Conservation (phyloP, 1,140 invertebrate species). For the Sycophila sp. region DNA sequence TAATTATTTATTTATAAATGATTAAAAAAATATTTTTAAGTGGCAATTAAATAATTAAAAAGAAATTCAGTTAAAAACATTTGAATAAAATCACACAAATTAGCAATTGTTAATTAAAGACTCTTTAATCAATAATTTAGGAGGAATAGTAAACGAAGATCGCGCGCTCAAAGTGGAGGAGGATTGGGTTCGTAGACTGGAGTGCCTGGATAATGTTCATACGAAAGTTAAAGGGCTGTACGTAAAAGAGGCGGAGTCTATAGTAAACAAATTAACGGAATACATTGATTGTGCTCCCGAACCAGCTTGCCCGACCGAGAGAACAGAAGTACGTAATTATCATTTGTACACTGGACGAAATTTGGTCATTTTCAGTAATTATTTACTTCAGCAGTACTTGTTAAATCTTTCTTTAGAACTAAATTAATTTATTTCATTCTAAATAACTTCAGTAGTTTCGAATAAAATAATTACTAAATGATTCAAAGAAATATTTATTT, state of each 20-base stretch:
- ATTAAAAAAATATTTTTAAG: neutral
- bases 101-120: neutral
- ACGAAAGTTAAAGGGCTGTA: neutral
- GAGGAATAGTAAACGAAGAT: conserved; percentile 14
- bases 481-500: no score
- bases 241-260: neutral
- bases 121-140: no score
- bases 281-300: neutral
- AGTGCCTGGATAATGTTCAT: neutral
- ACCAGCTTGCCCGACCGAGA: neutral
- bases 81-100: neutral
- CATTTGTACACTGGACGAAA: no score
- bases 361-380: no score
- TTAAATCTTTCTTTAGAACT: neutral
- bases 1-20: no score
- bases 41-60: neutral
- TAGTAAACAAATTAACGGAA: neutral
- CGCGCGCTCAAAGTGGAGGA: conserved; percentile 1
- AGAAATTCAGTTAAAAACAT: no score
- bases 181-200: neutral
- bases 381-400: no score
- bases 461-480: neutral
- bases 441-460: no score
- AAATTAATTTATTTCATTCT: no score
- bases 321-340: conserved; percentile 7